phyloP scores from a whole-genome alignment of 2,888 invertebrate species.

The Blera fallax region DNA sequence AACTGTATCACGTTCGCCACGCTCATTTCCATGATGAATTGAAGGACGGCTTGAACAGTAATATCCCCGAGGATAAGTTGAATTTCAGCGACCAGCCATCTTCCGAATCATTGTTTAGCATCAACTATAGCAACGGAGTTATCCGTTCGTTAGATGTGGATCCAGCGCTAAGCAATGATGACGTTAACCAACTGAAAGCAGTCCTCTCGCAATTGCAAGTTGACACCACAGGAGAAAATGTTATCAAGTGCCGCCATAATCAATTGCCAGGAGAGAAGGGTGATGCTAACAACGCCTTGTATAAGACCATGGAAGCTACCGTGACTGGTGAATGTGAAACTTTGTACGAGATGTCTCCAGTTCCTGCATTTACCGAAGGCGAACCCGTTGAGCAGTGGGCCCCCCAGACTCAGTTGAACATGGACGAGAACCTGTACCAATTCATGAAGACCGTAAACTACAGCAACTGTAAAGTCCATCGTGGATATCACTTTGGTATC shows the following conservation, averaged over 20 bases:
- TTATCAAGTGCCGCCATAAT: slow-evolving; percentile 82
- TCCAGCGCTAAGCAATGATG: slow-evolving; percentile 83
- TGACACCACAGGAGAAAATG: slow-evolving; percentile 84
- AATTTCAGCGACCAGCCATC: slow-evolving; percentile 79
- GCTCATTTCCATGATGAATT: slow-evolving; percentile 84
- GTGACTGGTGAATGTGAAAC: slow-evolving; percentile 88
- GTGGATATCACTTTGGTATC: slow-evolving; percentile 86
- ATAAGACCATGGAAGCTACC: slow-evolving; percentile 87
- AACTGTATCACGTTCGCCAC: slow-evolving; percentile 83
- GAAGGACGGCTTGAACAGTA: slow-evolving; percentile 82
- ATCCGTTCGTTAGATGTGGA: slow-evolving; percentile 84
- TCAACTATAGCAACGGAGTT: slow-evolving; percentile 85
- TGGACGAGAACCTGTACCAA: slow-evolving; percentile 83
- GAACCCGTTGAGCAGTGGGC: slow-evolving; percentile 83
- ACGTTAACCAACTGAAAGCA: slow-evolving; percentile 88
- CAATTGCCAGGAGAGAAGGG: slow-evolving; percentile 81
- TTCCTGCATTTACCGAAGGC: slow-evolving; percentile 84
- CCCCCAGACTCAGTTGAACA: slow-evolving; percentile 81
- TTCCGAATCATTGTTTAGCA: slow-evolving; percentile 85
- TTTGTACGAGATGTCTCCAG: slow-evolving; percentile 86
- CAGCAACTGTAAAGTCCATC: slow-evolving; percentile 85
- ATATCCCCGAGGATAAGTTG: slow-evolving; percentile 82
- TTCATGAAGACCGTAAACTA: slow-evolving; percentile 87
- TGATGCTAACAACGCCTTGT: slow-evolving; percentile 83
- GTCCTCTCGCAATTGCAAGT: slow-evolving; percentile 87